phyloP scores from a whole-genome alignment of 2,888 invertebrate species.

The Taenaris catops region DNA sequence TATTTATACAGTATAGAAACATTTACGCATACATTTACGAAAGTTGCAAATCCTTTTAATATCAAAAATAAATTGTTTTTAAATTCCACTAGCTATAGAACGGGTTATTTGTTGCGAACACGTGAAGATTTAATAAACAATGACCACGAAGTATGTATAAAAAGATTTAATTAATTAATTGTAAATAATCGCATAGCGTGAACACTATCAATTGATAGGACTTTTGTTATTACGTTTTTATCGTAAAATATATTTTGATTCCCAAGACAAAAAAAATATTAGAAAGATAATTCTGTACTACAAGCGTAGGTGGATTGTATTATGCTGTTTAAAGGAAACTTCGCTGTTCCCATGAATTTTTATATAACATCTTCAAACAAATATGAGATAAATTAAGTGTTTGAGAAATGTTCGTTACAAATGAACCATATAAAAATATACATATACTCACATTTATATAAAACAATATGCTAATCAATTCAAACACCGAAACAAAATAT shows the following conservation, averaged over 20 bases:
- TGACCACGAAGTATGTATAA: too few species aligned
- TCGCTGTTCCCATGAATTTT: constrained; percentile 5
- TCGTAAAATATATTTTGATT: background rate
- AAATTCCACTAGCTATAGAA: too few species aligned
- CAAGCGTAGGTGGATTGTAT: background rate
- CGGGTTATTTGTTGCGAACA: too few species aligned
- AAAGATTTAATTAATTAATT: too few species aligned
- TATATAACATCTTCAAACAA: too few species aligned
- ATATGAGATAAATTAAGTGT: background rate
- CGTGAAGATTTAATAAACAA: too few species aligned
- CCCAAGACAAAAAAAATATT: constrained; percentile 7
- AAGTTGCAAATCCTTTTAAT: too few species aligned
- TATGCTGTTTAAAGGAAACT: constrained; percentile 11
- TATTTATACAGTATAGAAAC: too few species aligned
- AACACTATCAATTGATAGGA: background rate
- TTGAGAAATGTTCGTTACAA: background rate
- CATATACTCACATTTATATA: constrained; percentile 5
- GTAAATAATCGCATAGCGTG: too few species aligned
- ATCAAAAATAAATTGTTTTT: too few species aligned
- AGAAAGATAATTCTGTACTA: constrained; percentile 1
- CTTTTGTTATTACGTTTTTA: background rate
- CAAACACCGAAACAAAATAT: constrained; percentile 6
- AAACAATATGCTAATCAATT: constrained; percentile 1
- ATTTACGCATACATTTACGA: too few species aligned
- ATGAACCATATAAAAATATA: background rate